A percentile compares a stretch with the other conserved stretches of the same genome.
Conservation (phyloP, 1,140 invertebrate genomes). For the Drosophila bocki region DNA sequence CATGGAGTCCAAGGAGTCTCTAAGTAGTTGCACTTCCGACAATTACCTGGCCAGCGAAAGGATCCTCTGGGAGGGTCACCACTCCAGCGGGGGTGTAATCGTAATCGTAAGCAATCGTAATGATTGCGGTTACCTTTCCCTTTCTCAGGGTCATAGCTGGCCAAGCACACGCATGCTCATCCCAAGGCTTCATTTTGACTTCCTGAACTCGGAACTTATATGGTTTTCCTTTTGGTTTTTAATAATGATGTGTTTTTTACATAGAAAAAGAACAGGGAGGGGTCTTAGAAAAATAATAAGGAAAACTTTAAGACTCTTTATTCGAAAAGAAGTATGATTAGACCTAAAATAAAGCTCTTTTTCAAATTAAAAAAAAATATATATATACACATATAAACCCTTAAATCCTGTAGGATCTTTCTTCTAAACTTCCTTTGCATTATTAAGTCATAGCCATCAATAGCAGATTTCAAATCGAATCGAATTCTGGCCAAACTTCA, state of each 20-base stretch:
- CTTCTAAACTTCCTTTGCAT: no score
- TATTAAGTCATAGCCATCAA: neutral
- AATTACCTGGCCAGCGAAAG: constrained; percentile 50
- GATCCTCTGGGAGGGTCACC: constrained; percentile 1
- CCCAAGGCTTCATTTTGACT: neutral
- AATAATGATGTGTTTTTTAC: no score
- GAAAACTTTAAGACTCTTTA: neutral
- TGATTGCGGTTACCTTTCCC: constrained; percentile 69
- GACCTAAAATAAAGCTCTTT: neutral
- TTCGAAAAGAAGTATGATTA: neutral
- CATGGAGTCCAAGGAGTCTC: constrained; percentile 49
- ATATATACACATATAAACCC: no score
- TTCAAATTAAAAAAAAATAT: neutral
- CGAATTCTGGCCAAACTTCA: neutral
- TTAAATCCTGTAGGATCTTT: no score
- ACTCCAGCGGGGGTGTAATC: constrained; percentile 42
- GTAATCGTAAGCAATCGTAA: constrained; percentile 58
- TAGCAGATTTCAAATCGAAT: no score
- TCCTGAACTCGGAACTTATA: neutral
- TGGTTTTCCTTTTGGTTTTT: no score
- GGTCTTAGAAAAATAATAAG: neutral
- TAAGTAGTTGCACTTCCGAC: constrained; percentile 77
- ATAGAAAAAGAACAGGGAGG: neutral
- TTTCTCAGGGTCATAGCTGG: constrained; percentile 76
- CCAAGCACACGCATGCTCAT: constrained; percentile 33